Conservation (phyloP, 2,113 vertebrate species). For the Pycnonotus jocosus region DNA sequence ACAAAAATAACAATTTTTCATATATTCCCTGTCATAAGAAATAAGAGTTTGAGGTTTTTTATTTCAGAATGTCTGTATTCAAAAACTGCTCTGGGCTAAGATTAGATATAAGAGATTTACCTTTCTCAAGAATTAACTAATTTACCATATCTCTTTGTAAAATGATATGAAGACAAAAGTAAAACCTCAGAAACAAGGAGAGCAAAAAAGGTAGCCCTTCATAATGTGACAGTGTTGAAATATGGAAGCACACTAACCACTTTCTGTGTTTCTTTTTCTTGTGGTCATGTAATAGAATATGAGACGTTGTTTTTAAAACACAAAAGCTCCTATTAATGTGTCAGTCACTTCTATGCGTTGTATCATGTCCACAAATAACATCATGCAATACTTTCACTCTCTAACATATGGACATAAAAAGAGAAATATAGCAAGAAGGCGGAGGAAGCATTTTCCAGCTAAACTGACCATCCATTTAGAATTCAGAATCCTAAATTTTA, state of each 20-base stretch:
- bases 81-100: neutral
- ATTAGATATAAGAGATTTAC: neutral
- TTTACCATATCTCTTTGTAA: slow-evolving; percentile 2
- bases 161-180: neutral
- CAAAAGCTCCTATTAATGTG: neutral
- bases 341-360: neutral
- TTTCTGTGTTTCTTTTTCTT: slow-evolving; percentile 37
- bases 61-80: neutral
- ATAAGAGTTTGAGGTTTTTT: neutral
- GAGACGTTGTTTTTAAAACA: slow-evolving; percentile 14
- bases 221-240: slow-evolving; percentile 20
- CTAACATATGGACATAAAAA: neutral
- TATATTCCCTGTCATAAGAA: neutral
- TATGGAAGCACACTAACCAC: slow-evolving; percentile 1
- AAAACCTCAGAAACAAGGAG: neutral
- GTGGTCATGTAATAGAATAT: slow-evolving; percentile 31
- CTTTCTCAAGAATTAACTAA: neutral
- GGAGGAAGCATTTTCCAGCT: neutral
- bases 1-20: neutral
- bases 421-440: neutral
- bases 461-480: neutral
- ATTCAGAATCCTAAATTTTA: slow-evolving; percentile 5
- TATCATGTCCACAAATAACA: neutral
- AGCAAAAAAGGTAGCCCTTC: neutral
- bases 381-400: neutral